These are phyloP conservation scores for Vulpes lagopus DNA, from an alignment of 2,113 vertebrate genomes.

Conservation along the genomic window DNA sequence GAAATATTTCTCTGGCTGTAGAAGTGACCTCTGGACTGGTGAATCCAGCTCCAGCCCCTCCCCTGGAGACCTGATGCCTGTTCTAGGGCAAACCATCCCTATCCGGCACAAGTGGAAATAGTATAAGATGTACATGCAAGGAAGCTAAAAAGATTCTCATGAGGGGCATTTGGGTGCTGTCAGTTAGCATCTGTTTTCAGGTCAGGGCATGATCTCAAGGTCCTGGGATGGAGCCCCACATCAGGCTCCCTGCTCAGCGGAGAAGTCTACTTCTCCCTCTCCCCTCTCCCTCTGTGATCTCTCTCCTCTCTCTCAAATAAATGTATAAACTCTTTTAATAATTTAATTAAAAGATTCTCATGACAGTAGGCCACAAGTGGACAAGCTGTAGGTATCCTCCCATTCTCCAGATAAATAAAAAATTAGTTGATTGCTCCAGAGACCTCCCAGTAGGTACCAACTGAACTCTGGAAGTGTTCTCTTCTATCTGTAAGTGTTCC, in stretches of 20 bases:
- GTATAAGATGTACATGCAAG: background rate
- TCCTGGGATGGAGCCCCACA: background rate
- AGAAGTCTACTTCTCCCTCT: background rate
- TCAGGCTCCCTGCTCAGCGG: background rate
- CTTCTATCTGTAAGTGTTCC: background rate
- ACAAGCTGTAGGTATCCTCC: background rate
- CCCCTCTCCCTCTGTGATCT: background rate
- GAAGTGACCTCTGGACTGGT: background rate
- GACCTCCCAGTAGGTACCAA: background rate
- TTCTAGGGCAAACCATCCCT: background rate
- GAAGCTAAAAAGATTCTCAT: background rate
- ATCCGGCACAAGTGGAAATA: background rate
- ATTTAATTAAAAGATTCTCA: background rate
- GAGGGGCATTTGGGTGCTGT: background rate
- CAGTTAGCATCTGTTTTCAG: background rate
- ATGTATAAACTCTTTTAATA: background rate
- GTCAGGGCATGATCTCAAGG: background rate
- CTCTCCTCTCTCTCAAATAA: background rate
- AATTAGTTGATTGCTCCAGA: background rate
- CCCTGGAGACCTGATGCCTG: background rate
- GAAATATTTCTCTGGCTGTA: constrained; percentile 24
- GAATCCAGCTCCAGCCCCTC: background rate
- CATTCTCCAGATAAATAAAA: background rate
- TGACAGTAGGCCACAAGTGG: background rate
- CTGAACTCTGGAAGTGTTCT: background rate